Base-by-base conservation (phyloP, 2,888 invertebrate species). In the Cylloceria caligata region DNA sequence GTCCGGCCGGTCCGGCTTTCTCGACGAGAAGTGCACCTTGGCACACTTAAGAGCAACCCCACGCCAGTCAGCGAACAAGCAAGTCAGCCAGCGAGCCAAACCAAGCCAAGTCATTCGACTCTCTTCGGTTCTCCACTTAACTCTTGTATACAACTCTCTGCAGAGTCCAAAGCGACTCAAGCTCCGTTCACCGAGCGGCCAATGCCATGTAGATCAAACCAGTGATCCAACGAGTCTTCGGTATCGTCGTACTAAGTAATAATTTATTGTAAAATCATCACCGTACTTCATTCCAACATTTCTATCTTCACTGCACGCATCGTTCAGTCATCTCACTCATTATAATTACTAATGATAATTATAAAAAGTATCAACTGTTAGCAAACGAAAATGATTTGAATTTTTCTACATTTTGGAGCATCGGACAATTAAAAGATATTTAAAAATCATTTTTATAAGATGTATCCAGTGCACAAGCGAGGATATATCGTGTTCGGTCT, bases 1-100 rank as follows among this genome's bases (percentile, higher is more conserved):
- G 91, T 90, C 90, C 88, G 89, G 91, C 88, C 90, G 89, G 91
- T 92, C 90, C 92, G 91, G 91, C 92, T 92, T 92, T 92, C 92
- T 92, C 92, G 91, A 91, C 91, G 90, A 92, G 92, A 92, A 88
- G 92, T 92, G 92, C 90, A 92, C 92, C 92, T 92, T 92, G 92
- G 92, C 92, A 92, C 90, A 92, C 92, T 92, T 92, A 89, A 86
- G 84, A 82, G 88, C 89, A 87, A 79, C 86, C 74, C 82, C 81
- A 81, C 85, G 78, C 74, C 83, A 72, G 45, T 49, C 45, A 47
- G 72, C 52, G 16, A 67, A 19, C 57, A n/a, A 71, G 62, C 55
- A 24, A 57, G 39, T 30, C 30, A 30, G 30, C 30, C 30, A 30
- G 5, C 30, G 5, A 30, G 30, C 30, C 30, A 30, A 30, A 30